Evolutionary conservation across 2,797 vertebrate species (phyloP).

Genomic region (Pachyuromys duprasi): DNA sequence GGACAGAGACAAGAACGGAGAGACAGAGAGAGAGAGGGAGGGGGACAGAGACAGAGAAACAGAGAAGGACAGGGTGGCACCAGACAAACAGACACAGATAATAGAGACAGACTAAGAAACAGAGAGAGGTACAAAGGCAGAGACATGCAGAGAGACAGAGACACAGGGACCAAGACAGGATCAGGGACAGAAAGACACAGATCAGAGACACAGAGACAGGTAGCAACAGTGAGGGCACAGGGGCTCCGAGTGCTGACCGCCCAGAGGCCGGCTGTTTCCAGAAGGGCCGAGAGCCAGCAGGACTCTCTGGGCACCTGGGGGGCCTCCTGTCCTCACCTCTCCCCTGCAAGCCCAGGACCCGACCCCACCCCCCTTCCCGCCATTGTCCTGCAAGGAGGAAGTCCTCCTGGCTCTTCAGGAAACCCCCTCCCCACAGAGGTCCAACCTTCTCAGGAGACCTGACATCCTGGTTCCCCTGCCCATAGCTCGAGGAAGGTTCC

Average conservation of each 20-base stretch:
- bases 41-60: neutral
- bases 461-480: neutral
- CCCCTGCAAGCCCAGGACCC: neutral
- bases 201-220: neutral
- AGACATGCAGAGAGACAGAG: neutral
- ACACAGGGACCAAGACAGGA: neutral
- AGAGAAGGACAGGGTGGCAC: neutral
- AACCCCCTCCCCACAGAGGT: conserved; percentile 40
- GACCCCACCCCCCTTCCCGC: neutral
- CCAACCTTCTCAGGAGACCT: neutral
- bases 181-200: neutral
- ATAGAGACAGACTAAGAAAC: neutral
- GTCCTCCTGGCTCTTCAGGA: conserved; percentile 22
- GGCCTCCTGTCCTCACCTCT: neutral
- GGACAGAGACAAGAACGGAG: neutral
- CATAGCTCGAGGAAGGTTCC: neutral
- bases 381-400: conserved; percentile 44
- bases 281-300: neutral
- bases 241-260: neutral
- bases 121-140: neutral
- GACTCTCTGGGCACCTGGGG: neutral
- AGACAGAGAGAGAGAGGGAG: neutral
- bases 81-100: neutral
- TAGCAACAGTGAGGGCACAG: neutral
- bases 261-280: neutral